These are phyloP conservation scores for Carterocephalus palaemon DNA, from an alignment of 2,888 invertebrate species.

Conservation along the genomic window DNA sequence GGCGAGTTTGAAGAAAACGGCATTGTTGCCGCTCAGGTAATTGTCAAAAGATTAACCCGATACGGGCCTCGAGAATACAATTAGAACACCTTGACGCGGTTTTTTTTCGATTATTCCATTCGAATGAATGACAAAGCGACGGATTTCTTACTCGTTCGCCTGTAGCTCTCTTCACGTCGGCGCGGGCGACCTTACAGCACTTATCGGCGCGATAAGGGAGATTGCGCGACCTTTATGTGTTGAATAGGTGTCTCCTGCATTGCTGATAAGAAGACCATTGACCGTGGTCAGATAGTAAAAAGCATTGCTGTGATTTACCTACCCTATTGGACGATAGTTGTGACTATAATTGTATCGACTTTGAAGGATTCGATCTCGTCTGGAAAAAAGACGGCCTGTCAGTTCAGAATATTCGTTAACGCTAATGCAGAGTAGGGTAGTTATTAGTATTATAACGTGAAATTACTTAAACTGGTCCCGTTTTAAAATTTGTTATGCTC, in stretches of 20 bases:
- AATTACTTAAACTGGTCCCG: no score
- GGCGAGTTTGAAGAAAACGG: constrained; percentile 59
- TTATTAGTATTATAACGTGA: no score
- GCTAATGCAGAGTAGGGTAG: no score
- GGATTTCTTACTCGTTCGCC: constrained; percentile 27
- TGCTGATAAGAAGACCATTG: constrained; percentile 71
- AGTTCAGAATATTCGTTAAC: no score
- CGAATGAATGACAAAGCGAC: constrained; percentile 20
- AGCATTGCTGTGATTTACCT: constrained; percentile 17
- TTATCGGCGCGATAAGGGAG: constrained; percentile 70
- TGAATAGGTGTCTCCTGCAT: constrained; percentile 59
- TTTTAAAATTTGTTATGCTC: no score
- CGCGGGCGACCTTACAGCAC: constrained; percentile 62
- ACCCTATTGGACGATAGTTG: constrained; percentile 16
- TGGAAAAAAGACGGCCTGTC: no score
- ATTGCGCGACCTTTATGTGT: constrained; percentile 72
- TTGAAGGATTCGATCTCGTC: no score
- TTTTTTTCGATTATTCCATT: constrained; percentile 37
- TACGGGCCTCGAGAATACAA: constrained; percentile 57
- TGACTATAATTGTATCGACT: no score
- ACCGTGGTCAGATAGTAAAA: constrained; percentile 54
- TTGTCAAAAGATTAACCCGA: constrained; percentile 75
- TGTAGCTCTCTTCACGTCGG: constrained; percentile 40
- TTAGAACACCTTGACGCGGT: constrained; percentile 69
- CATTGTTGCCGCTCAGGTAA: constrained; percentile 63